Percentiles rank a stretch among this genome's conserved stretches.
phyloP scores from a whole-genome alignment of 2,888 invertebrate species.

The Pristionchus mayeri region DNA sequence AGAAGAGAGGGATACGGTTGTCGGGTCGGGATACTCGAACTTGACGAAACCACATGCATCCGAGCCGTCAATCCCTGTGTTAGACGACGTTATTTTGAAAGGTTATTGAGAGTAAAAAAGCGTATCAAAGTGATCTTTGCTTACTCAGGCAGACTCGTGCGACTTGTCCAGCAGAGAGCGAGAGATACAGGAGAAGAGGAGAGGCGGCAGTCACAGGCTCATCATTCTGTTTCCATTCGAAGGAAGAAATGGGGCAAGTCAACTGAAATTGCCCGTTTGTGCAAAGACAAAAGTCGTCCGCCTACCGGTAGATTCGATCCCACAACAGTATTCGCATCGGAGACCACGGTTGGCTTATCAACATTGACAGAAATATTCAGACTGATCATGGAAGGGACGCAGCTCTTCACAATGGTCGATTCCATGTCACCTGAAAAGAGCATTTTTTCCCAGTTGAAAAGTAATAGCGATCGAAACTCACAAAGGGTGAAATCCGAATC shows the following conservation, averaged over 20 bases:
- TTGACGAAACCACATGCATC: conserved; percentile 20
- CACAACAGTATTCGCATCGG: not conserved
- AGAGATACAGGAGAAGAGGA: not conserved
- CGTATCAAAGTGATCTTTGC: not conserved
- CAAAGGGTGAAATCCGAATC: not conserved
- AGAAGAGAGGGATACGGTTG: not conserved
- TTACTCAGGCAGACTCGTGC: conserved; percentile 24
- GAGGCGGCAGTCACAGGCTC: not conserved
- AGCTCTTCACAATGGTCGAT: not conserved
- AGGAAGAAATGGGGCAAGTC: not conserved
- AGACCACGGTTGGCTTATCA: not conserved
- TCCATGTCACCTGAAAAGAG: not conserved
- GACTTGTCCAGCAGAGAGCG: not conserved
- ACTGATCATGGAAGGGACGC: not conserved
- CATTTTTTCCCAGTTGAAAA: not conserved
- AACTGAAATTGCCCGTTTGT: not conserved
- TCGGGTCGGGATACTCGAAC: conserved; percentile 10
- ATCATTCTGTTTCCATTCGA: not conserved
- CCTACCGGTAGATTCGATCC: conserved; percentile 32
- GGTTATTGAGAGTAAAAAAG: too few relatives aligned
- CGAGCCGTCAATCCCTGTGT: not conserved
- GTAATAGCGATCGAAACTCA: not conserved
- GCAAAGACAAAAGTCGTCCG: too few relatives aligned
- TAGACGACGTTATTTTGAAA: not conserved
- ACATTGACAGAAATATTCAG: conserved; percentile 14